These are phyloP conservation scores for Drosophila austrosaltans DNA, from an alignment of 2,888 invertebrate genomes.

Conservation along the genomic window DNA sequence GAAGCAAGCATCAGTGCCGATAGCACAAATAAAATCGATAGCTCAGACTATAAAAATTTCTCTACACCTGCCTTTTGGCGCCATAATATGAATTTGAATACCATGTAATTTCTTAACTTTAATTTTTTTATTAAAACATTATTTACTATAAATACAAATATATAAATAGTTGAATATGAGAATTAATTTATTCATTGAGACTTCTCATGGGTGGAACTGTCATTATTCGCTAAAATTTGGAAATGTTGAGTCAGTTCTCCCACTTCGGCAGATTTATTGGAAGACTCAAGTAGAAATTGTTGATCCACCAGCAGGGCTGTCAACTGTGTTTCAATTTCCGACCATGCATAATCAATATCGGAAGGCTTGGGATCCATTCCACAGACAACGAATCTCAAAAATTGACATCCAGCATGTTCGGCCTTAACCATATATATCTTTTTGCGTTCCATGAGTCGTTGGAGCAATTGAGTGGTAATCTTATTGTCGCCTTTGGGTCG, in stretches of 20 bases:
- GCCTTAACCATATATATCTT: constrained; percentile 93
- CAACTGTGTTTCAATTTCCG: constrained; percentile 87
- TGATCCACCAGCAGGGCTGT: constrained; percentile 77
- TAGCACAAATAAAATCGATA: too few relatives aligned
- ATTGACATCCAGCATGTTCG: constrained; percentile 87
- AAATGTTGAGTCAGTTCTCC: constrained; percentile 64
- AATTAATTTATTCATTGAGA: constrained; percentile 55
- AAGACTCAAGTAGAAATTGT: constrained; percentile 27
- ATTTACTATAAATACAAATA: constrained; percentile 31
- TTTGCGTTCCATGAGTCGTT: constrained; percentile 89
- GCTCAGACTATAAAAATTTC: not conserved
- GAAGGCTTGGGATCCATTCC: constrained; percentile 88
- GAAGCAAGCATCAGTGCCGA: not conserved
- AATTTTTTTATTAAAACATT: constrained; percentile 37
- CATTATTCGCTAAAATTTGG: constrained; percentile 40
- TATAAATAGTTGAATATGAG: constrained; percentile 36
- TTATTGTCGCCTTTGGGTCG: constrained; percentile 90
- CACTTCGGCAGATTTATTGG: constrained; percentile 47
- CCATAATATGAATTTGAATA: not conserved
- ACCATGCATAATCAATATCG: constrained; percentile 90
- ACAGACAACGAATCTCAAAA: constrained; percentile 93
- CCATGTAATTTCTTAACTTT: not conserved
- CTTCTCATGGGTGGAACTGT: constrained; percentile 51
- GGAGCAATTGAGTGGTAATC: constrained; percentile 88
- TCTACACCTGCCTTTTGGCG: not conserved